Evolutionary conservation across 1,140 invertebrate species (phyloP), one percentile per base, ranked within the genome.

Genomic region (Bombus pyrosoma): DNA sequence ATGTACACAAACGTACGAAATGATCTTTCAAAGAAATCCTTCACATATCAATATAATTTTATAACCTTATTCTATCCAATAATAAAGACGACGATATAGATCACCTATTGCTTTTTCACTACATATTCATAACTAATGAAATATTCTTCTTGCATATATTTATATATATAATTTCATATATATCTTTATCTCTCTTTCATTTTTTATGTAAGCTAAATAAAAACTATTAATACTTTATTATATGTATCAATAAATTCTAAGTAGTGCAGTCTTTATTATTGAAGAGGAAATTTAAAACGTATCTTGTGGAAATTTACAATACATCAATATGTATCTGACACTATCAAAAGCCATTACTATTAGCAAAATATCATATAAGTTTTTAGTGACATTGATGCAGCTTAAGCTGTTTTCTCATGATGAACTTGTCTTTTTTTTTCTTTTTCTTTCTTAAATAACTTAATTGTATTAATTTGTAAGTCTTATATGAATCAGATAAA

Each of bases 251-350:
- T 78, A 80, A 80, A 84, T n/a, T 34, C 41, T 62, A 80, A 72
- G 39, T 69, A 57, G 68, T 85, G 83, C 75, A 83, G 85, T 87
- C 86, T 87, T 87, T 86, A 87, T 85, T 87, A 87, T 86, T 87
- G 86, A 86, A 81, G 71, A 87, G 62, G 57, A 74, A 84, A 85
- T 62, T 78, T 72, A 41, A 84, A 86, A 84, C 32, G 15, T 62
- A 84, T 47, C 37, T 83, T 62, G 69, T 43, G 32, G 22, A 81
- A 83, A 71, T 86, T 83, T 78, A 78, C 43, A 73, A 84, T 73
- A 78, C 59, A 78, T 73, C 66, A 62, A 76, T 62, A 15, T 79
- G 34, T 41, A 41, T 39, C 34, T 73, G 68, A 74, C 37, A 64
- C 66, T 84, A 87, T 74, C 4, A 68, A 69, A 86, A 86, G 64